Evolutionary conservation across 2,888 invertebrate genomes (phyloP), one percentile per base, ranked within the genome.

Genomic region (Isoperla grammatica): DNA sequence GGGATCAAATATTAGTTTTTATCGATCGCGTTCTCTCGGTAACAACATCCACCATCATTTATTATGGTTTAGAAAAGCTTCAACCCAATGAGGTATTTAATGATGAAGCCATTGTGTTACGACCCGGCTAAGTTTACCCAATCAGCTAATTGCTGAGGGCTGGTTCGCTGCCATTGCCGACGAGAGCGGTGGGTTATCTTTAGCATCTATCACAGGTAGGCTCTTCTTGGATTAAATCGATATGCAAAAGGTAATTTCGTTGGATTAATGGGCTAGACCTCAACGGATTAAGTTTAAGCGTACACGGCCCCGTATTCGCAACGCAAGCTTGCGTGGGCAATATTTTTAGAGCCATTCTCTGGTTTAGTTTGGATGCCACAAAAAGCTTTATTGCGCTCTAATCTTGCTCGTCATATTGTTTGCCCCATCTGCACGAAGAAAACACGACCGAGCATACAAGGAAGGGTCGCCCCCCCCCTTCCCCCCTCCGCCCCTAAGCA

Each of bases 111-210:
- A 15, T 23, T 49, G 40, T 40, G 20, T 19, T 39, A 53, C 35
- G 17, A 13, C 53, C 29, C 39, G 46, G 59, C 35, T 54, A 60
- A 45, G 55, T 48, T 53, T 19, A 48, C 49, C 56, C 60, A 60
- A 60, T 60, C 60, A 60, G 60, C 56, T 60, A 60, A 60, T 60
- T 60, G 60, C 60, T 39, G 40, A 48, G 56, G 56, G 55, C 9
- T 17, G n/a, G 22, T 48, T 48, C 39, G 37, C 20, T 39, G 42
- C 58, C 53, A 58, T 58, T 58, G 50, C 42, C 42, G 58, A 40
- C 42, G 53, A 58, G n/a, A 17, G 50, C 19, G 43, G 20, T 49
- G 42, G 53, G 43, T 6, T 57, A 56, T 39, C 48, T 48, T 37
- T 37, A 56, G 12, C 60, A 60, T 60, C 60, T 48, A 60, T 60